Evolutionary conservation across 2,888 invertebrate genomes (phyloP).

Genomic region (Parochlus steinenii): DNA sequence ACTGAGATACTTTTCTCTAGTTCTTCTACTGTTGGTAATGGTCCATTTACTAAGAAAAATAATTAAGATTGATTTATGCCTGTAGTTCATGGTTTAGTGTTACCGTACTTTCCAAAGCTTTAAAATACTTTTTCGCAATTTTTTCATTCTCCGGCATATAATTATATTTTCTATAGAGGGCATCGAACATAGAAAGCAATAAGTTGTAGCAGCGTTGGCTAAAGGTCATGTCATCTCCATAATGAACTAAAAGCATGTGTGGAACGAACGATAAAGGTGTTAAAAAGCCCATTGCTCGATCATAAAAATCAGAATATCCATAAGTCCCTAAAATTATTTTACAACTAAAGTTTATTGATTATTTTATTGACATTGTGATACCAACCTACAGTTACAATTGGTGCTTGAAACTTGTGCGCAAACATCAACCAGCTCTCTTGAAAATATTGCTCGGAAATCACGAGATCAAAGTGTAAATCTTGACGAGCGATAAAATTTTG

Average conservation of each 20-base stretch:
- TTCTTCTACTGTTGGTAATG: slow-evolving; percentile 1
- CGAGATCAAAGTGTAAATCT: slow-evolving; percentile 28
- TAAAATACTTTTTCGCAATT: slow-evolving; percentile 25
- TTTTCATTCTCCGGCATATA: slow-evolving; percentile 27
- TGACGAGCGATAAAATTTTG: slow-evolving; percentile 23
- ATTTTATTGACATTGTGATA: not conserved
- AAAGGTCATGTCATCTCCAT: slow-evolving; percentile 29
- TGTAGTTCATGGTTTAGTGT: not conserved
- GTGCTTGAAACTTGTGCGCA: slow-evolving; percentile 27
- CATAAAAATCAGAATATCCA: slow-evolving; percentile 30
- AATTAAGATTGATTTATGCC: not conserved
- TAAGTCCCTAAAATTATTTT: slow-evolving; percentile 23
- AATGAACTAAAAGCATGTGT: slow-evolving; percentile 22
- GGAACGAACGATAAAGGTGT: slow-evolving; percentile 28
- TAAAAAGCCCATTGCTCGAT: slow-evolving; percentile 26
- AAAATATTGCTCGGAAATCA: slow-evolving; percentile 30
- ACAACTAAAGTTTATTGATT: not conserved
- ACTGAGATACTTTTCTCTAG: slow-evolving; percentile 5
- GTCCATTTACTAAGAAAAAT: slow-evolving; percentile 1
- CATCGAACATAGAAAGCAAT: slow-evolving; percentile 23
- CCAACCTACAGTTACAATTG: slow-evolving; percentile 25
- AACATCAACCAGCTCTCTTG: slow-evolving; percentile 30
- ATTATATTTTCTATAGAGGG: slow-evolving; percentile 22
- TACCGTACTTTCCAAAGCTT: slow-evolving; percentile 5
- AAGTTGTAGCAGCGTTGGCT: slow-evolving; percentile 26